These are phyloP conservation scores for Acanthurus lineatus DNA, from an alignment of 2,797 vertebrate genomes.

Conservation along the genomic window DNA sequence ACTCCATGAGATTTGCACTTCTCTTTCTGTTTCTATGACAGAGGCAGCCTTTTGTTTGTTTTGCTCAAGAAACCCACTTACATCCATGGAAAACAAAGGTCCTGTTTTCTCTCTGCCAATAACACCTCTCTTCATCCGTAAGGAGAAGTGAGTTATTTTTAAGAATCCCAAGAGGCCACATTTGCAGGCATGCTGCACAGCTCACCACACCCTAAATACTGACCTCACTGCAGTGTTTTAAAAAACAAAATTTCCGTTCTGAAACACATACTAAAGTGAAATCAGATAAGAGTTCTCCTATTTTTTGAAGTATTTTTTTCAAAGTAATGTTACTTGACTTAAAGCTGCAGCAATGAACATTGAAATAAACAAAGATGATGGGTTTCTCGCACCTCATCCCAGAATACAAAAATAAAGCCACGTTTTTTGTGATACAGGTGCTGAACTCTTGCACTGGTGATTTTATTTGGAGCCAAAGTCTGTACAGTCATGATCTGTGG, in stretches of 20 bases:
- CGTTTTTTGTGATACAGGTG: no score
- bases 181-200: no score
- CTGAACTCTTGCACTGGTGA: no score
- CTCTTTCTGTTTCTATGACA: conserved; percentile 22
- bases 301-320: neutral
- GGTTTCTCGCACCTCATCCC: no score
- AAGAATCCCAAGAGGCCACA: neutral
- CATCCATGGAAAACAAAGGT: conserved; percentile 15
- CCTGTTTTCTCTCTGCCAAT: conserved; percentile 9
- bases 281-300: no score
- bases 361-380: no score
- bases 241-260: neutral
- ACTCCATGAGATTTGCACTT: conserved; percentile 30
- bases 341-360: neutral
- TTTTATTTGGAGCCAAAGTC: no score
- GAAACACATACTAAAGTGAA: neutral
- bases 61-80: conserved; percentile 23
- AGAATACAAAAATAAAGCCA: no score
- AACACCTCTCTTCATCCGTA: neutral
- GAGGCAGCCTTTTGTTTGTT: conserved; percentile 38
- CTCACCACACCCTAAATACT: neutral
- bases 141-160: neutral
- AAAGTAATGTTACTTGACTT: neutral
- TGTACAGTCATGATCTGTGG: no score
- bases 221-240: neutral